Conservation (phyloP, 2,797 vertebrate genomes). For the Myotis pilosus region DNA sequence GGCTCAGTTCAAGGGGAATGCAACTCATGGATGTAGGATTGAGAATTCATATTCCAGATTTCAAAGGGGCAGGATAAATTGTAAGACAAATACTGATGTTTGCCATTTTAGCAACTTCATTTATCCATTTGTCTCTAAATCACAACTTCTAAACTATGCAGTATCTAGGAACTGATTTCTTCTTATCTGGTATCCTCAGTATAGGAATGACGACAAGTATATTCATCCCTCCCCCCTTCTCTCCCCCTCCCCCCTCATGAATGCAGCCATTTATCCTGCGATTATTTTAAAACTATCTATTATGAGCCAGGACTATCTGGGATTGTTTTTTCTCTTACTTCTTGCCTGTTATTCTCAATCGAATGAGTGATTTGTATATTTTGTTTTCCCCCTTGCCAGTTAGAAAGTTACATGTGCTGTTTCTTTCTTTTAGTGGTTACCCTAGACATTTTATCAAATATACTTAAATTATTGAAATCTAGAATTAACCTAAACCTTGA, state of each 20-base stretch:
- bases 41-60: slow-evolving; percentile 62
- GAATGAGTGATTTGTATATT: slow-evolving; percentile 29
- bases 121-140: neutral
- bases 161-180: neutral
- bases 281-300: neutral
- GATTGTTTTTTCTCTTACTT: neutral
- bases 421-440: slow-evolving; percentile 29
- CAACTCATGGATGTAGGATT: slow-evolving; percentile 24
- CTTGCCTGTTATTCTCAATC: slow-evolving; percentile 19
- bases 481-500: neutral
- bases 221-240: no score
- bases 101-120: neutral
- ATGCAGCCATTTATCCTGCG: neutral
- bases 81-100: slow-evolving; percentile 55
- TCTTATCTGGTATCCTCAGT: neutral
- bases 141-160: neutral
- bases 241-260: neutral
- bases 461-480: neutral
- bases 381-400: neutral
- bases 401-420: neutral
- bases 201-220: neutral
- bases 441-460: neutral
- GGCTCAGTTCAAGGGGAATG: slow-evolving; percentile 51
- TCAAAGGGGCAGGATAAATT: slow-evolving; percentile 72
- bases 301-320: neutral